Base-by-base conservation (phyloP, 1,140 invertebrate species). In the Conus ventricosus region DNA sequence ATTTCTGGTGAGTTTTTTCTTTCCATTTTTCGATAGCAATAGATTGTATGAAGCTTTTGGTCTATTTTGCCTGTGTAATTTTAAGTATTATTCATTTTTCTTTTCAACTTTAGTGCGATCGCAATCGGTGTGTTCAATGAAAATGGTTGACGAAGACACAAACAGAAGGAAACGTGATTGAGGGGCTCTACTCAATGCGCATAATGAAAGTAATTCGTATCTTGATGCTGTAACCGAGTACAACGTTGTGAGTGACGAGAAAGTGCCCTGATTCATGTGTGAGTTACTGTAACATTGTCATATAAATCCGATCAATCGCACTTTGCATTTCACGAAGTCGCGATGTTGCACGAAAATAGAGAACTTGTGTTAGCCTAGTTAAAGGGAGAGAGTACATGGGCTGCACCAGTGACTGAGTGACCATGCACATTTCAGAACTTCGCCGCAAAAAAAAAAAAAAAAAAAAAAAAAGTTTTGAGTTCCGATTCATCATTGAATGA, bases 1-100 rank as follows among this genome's bases (percentile, higher is more conserved):
- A 76, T n/a, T 54, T 23, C 55, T 60, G 57, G 60, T 80, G 71
- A 51, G 25, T 88, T 88, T 88, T 88, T 88, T 88, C 88, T 88
- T 88, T 88, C 83, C 75, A 88, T 51, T 57, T 88, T 76, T 55
- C 71, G 55, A 78, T 85, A 85, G 83, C 75, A 27, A 5, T 17
- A 57, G 57, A 8, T 27, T 55, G 63, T n/a, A 27, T 57, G 27
- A 57, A 80, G 23, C 53, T 55, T 75, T 76, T 25, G 15, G 27
- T 13, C 25, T 20, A 54, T 63, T 85, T 84, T 85, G 67, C 54
- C 57, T 54, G 76, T 60, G 15, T 39, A 6, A 57, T 57, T 5
- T 39, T 57, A 7, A 80, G 57, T 71, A 25, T 76, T 85, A 78
- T 23, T 55, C 53, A 76, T 67, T 88, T 88, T 88, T 63, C 78